Evolutionary conservation across 1,140 invertebrate species (phyloP).

Genomic region (Trinorchestia longiramus): DNA sequence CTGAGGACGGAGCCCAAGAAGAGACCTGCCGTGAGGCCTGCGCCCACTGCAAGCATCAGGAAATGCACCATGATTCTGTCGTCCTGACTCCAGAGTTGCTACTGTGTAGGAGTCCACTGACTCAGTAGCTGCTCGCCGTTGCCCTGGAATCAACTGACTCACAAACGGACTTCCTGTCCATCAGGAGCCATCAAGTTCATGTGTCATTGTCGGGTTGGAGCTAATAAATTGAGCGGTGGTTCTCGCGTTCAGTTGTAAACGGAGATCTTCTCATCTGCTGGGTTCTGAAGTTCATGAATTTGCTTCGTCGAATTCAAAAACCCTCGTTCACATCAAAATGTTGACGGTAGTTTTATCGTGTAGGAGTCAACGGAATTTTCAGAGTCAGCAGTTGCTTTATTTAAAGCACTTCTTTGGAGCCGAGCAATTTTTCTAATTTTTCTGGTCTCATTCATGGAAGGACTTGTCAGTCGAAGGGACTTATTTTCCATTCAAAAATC

Average conservation of each 20-base stretch:
- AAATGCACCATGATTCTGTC: not conserved
- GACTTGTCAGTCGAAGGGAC: not conserved
- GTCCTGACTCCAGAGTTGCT: not conserved
- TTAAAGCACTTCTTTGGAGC: not conserved
- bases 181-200: not conserved
- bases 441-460: not conserved
- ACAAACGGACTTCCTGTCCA: not conserved
- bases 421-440: not conserved
- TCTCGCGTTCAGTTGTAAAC: not conserved
- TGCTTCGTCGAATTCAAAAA: not conserved
- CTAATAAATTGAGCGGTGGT: not conserved
- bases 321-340: not conserved
- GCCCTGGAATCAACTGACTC: not conserved
- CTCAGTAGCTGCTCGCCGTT: not conserved
- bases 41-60: not conserved
- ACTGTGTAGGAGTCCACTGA: not conserved
- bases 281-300: not conserved
- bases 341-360: not conserved
- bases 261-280: not conserved
- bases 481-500: not conserved
- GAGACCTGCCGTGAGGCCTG: not conserved
- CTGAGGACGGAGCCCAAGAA: slow-evolving; percentile 5
- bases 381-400: not conserved
- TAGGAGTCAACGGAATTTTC: not conserved
- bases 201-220: not conserved